Conservation (phyloP, 2,888 invertebrate genomes). For the Himalopsyche japonica region DNA sequence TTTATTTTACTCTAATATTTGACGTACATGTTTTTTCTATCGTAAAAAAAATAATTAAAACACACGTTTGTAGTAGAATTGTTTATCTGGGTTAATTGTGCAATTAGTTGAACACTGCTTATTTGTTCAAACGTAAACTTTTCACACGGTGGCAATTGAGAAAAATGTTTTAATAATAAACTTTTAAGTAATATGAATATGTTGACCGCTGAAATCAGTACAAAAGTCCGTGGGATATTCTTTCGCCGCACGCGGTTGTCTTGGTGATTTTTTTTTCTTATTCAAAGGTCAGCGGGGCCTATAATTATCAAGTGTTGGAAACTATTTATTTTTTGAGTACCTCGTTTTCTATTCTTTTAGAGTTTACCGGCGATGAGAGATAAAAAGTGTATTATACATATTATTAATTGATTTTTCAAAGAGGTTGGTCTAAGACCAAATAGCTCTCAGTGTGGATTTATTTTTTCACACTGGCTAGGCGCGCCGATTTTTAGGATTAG, state of each 20-base stretch:
- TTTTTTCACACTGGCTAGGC: background rate
- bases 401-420: conserved; percentile 21
- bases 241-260: background rate
- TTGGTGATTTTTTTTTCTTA: conserved; percentile 7
- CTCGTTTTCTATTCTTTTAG: conserved; percentile 1
- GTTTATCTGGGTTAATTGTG: too few relatives aligned
- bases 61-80: too few relatives aligned
- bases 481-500: background rate
- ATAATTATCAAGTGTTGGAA: conserved; percentile 25
- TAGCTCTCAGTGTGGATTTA: background rate
- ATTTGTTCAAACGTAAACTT: too few relatives aligned
- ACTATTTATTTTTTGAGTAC: conserved; percentile 28
- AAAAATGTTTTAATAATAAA: too few relatives aligned
- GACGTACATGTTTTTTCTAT: too few relatives aligned
- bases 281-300: conserved; percentile 1
- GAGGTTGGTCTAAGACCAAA: background rate
- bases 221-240: background rate
- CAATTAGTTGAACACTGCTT: too few relatives aligned
- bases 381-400: conserved; percentile 13
- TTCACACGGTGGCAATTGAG: too few relatives aligned
- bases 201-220: background rate
- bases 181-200: background rate
- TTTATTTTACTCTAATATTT: too few relatives aligned
- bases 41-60: too few relatives aligned
- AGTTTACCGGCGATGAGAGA: conserved; percentile 15